Evolutionary conservation across 2,888 invertebrate genomes (phyloP).

Genomic region (Perizoma affinitatum): DNA sequence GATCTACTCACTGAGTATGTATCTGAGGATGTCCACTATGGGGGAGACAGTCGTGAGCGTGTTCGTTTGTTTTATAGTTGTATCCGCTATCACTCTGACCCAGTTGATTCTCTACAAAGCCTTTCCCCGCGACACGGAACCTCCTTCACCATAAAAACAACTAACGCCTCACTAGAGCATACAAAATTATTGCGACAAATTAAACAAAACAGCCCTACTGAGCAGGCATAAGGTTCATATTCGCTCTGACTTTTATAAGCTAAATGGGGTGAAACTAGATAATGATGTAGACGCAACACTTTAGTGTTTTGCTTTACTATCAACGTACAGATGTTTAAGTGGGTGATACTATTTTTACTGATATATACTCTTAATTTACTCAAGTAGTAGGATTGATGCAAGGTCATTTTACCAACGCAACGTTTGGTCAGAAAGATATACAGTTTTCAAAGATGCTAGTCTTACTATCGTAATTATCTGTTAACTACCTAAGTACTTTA

Average conservation of each 20-base stretch:
- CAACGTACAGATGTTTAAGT: constrained; percentile 14
- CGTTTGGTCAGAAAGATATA: too few species aligned
- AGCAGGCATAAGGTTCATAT: constrained; percentile 22
- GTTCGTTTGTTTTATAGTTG: too few species aligned
- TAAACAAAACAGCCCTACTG: constrained; percentile 31
- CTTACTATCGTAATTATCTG: too few species aligned
- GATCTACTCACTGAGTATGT: too few species aligned
- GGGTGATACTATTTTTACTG: not conserved
- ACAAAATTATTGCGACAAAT: constrained; percentile 44
- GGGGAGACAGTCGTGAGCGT: too few species aligned
- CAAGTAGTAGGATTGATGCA: too few species aligned
- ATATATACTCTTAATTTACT: too few species aligned
- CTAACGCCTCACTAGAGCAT: constrained; percentile 48
- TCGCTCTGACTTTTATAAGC: constrained; percentile 11
- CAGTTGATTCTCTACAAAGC: constrained; percentile 21
- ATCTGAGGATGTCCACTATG: too few species aligned
- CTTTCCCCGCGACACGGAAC: constrained; percentile 48
- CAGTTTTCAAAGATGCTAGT: too few species aligned
- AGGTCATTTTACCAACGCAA: too few species aligned
- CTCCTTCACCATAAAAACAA: constrained; percentile 59
- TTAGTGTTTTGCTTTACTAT: constrained; percentile 52
- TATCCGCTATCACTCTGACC: constrained; percentile 18
- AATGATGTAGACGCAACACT: constrained; percentile 63
- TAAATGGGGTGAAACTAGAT: constrained; percentile 55
- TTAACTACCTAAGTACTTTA: too few species aligned